Evolutionary conservation across 2,797 vertebrate genomes (phyloP).

Genomic region (Aeoliscus strigatus): DNA sequence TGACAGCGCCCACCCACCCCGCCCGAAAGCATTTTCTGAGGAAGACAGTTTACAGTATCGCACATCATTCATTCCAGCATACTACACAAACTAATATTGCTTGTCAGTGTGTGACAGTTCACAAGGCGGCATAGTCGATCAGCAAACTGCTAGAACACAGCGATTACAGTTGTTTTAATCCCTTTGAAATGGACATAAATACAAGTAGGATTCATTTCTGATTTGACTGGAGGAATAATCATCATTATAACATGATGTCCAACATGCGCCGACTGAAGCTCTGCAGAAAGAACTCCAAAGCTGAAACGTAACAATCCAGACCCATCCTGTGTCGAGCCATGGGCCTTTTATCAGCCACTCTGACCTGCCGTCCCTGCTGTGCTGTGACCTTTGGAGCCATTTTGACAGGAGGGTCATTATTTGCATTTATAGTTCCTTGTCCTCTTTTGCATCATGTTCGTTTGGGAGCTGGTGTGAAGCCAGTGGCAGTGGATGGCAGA

Average conservation of each 20-base stretch:
- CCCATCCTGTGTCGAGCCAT: neutral
- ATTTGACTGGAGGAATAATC: constrained; percentile 8
- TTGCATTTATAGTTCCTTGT: constrained; percentile 8
- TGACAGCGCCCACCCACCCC: constrained; percentile 11
- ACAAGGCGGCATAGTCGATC: constrained; percentile 18
- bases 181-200: constrained; percentile 26
- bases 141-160: constrained; percentile 60
- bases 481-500: constrained; percentile 19
- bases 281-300: constrained; percentile 5
- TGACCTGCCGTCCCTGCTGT: constrained; percentile 12
- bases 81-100: constrained; percentile 34
- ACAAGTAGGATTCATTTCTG: constrained; percentile 4
- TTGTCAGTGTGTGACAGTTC: constrained; percentile 19
- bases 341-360: neutral
- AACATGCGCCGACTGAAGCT: neutral
- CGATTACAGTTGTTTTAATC: constrained; percentile 20
- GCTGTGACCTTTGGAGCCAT: constrained; percentile 20
- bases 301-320: constrained; percentile 17
- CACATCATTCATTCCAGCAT: constrained; percentile 21
- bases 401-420: neutral
- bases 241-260: neutral
- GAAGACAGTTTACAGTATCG: constrained; percentile 33
- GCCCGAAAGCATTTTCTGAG: constrained; percentile 19
- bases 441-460: neutral
- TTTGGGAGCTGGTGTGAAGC: constrained; percentile 3